These are phyloP conservation scores for Leptinotarsa tumamoca DNA, from an alignment of 2,888 invertebrate genomes.

Conservation along the genomic window DNA sequence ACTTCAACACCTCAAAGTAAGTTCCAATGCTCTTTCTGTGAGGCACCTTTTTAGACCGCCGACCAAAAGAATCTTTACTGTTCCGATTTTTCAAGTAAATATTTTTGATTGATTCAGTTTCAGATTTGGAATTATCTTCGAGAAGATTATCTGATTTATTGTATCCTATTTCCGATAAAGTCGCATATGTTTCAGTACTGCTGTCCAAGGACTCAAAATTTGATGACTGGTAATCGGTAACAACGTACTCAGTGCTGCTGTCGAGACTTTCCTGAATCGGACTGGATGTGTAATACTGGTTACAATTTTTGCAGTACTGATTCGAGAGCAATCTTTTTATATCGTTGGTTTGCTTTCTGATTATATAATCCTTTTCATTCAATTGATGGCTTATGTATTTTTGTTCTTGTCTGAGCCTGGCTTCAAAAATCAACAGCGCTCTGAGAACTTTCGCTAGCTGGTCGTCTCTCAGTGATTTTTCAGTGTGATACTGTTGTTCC, in stretches of 20 bases:
- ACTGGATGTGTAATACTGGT: constrained; percentile 60
- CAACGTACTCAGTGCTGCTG: constrained; percentile 64
- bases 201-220: constrained; percentile 65
- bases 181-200: constrained; percentile 64
- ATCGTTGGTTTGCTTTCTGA: constrained; percentile 77
- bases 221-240: constrained; percentile 63
- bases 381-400: constrained; percentile 77
- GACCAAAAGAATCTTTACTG: constrained; percentile 56
- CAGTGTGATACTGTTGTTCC: constrained; percentile 72
- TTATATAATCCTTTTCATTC: constrained; percentile 78
- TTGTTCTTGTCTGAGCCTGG: constrained; percentile 79
- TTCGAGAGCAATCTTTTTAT: constrained; percentile 74
- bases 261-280: constrained; percentile 62
- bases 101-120: constrained; percentile 50
- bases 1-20: constrained; percentile 65
- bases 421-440: constrained; percentile 78
- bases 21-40: constrained; percentile 63
- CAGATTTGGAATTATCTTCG: constrained; percentile 47
- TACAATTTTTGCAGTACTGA: constrained; percentile 65
- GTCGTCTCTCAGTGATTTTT: constrained; percentile 75
- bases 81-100: constrained; percentile 60
- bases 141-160: constrained; percentile 52
- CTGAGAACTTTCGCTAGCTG: constrained; percentile 79
- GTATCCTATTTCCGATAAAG: constrained; percentile 61
- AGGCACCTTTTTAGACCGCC: constrained; percentile 56